phyloP scores from a whole-genome alignment of 2,113 vertebrate genomes.

The Planiliza haematocheilus region DNA sequence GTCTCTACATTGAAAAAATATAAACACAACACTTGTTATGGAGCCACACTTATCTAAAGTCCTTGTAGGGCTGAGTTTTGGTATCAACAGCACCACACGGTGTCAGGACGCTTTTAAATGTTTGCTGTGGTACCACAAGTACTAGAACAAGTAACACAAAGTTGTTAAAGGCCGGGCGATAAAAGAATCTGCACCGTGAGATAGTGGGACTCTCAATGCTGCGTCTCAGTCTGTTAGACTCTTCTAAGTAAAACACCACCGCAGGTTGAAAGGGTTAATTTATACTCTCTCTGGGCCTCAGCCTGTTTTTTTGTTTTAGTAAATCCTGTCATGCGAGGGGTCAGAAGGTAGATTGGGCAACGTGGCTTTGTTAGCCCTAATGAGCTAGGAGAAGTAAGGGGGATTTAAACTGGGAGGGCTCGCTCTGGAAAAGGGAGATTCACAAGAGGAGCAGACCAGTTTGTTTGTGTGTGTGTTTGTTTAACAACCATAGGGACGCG shows the following conservation, averaged over 20 bases:
- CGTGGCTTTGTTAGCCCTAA: constrained; percentile 59
- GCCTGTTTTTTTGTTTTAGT: constrained; percentile 62
- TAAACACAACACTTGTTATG: too few relatives aligned
- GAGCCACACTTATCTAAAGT: too few relatives aligned
- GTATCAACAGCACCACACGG: too few relatives aligned
- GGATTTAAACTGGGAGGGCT: constrained; percentile 24
- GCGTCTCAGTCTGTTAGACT: not conserved
- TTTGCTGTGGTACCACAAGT: too few relatives aligned
- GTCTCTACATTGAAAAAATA: too few relatives aligned
- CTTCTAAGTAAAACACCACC: constrained; percentile 21
- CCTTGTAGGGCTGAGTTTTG: too few relatives aligned
- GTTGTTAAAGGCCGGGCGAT: not conserved
- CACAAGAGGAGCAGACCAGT: constrained; percentile 16
- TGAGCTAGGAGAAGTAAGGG: constrained; percentile 37
- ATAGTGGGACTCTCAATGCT: not conserved
- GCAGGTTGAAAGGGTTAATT: constrained; percentile 57
- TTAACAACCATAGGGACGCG: constrained; percentile 34
- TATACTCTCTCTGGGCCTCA: constrained; percentile 47
- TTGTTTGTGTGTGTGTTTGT: constrained; percentile 22
- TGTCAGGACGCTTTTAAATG: too few relatives aligned
- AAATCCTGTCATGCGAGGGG: constrained; percentile 69
- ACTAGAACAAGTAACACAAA: not conserved
- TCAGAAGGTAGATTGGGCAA: constrained; percentile 69
- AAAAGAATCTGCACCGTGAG: not conserved
- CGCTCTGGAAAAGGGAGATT: constrained; percentile 36